Conservation (phyloP, 2,888 invertebrate species). For the Aphidoletes aphidimyza region DNA sequence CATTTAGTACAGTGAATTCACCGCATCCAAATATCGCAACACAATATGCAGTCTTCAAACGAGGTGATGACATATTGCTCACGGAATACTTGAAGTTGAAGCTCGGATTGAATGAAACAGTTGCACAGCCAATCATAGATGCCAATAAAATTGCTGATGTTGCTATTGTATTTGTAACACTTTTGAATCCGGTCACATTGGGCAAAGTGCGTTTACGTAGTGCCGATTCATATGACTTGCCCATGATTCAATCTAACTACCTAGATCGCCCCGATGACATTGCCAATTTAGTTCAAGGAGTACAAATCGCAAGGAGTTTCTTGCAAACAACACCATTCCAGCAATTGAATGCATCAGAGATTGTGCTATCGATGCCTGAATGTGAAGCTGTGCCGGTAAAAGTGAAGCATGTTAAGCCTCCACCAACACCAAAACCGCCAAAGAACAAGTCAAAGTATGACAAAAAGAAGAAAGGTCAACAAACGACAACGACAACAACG, state of each 20-base stretch:
- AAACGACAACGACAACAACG: not conserved
- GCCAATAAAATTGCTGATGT: conserved; percentile 63
- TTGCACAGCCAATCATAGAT: conserved; percentile 62
- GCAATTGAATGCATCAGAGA: conserved; percentile 63
- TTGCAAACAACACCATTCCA: conserved; percentile 66
- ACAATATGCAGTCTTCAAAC: conserved; percentile 63
- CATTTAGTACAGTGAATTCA: conserved; percentile 67
- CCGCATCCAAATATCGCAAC: conserved; percentile 59
- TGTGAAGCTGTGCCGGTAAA: conserved; percentile 55
- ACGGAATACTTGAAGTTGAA: conserved; percentile 62
- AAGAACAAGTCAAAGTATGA: conserved; percentile 5
- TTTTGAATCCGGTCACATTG: conserved; percentile 54
- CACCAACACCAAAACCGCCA: conserved; percentile 11
- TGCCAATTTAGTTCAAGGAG: conserved; percentile 65
- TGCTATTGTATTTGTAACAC: conserved; percentile 62
- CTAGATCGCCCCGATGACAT: conserved; percentile 67
- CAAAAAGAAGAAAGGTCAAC: not conserved
- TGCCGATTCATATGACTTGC: conserved; percentile 10
- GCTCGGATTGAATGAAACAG: conserved; percentile 62
- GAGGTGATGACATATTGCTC: conserved; percentile 62
- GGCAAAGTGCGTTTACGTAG: conserved; percentile 46
- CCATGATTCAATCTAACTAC: conserved; percentile 55
- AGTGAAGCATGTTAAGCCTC: not conserved
- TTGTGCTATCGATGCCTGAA: conserved; percentile 60
- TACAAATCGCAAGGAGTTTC: conserved; percentile 61